Evolutionary conservation across 2,888 invertebrate genomes (phyloP).

Genomic region (Polymixis flavicincta): DNA sequence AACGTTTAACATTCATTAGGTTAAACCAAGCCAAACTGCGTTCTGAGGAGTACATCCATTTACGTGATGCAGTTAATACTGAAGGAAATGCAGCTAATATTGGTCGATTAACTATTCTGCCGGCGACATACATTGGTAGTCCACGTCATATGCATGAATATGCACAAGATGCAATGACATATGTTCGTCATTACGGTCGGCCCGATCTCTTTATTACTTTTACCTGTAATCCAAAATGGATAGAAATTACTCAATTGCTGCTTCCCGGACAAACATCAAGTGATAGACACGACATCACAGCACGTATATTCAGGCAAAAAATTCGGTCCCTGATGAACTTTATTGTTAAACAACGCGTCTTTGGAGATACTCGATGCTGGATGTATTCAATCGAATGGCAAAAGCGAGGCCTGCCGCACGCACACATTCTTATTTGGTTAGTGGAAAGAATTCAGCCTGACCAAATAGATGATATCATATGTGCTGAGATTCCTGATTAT

Average conservation of each 20-base stretch:
- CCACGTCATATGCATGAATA: neutral
- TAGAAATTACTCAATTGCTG: constrained; percentile 6
- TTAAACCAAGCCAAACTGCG: too few species aligned
- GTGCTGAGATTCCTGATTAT: neutral
- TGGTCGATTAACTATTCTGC: neutral
- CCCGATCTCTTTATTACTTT: neutral
- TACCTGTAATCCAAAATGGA: constrained; percentile 4
- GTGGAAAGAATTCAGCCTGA: neutral
- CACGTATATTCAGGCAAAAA: neutral
- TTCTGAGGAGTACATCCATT: neutral
- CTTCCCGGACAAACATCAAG: constrained; percentile 11
- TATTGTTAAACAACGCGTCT: neutral
- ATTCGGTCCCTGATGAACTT: neutral
- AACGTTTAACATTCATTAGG: too few species aligned
- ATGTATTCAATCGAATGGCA: constrained; percentile 14
- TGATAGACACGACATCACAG: constrained; percentile 1
- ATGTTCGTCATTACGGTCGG: constrained; percentile 11
- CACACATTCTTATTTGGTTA: constrained; percentile 3
- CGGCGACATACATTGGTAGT: neutral
- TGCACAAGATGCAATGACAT: constrained; percentile 6
- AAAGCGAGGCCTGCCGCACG: neutral
- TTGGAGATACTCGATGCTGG: constrained; percentile 6
- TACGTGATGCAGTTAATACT: neutral
- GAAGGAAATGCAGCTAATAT: neutral
- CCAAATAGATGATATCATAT: constrained; percentile 2